phyloP scores from a whole-genome alignment of 2,888 invertebrate species.

The Ormia ochracea region DNA sequence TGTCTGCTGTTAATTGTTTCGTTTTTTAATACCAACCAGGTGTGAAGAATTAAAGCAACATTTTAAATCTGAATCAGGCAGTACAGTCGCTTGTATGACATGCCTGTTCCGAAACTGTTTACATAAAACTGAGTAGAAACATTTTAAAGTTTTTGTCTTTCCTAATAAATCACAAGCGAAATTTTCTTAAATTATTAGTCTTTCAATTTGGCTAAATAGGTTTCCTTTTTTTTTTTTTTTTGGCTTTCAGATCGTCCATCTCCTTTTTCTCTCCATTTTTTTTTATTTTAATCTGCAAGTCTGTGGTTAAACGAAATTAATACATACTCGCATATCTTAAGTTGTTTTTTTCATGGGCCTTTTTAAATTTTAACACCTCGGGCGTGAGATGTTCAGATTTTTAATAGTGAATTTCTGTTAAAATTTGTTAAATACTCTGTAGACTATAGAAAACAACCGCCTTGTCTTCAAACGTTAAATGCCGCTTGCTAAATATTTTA shows the following conservation, averaged over 20 bases:
- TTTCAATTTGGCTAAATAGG: constrained; percentile 60
- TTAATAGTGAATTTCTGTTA: constrained; percentile 35
- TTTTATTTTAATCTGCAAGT: constrained; percentile 11
- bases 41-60: constrained; percentile 40
- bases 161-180: constrained; percentile 38
- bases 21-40: constrained; percentile 47
- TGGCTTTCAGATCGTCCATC: no score
- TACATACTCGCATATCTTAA: constrained; percentile 24
- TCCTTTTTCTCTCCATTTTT: no score
- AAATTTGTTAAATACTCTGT: constrained; percentile 22
- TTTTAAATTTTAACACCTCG: constrained; percentile 70
- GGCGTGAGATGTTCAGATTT: constrained; percentile 65
- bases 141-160: not conserved
- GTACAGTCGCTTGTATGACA: no score
- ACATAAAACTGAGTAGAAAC: not conserved
- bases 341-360: not conserved
- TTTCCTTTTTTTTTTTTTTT: constrained; percentile 19
- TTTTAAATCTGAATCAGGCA: not conserved
- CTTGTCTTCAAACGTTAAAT: constrained; percentile 55
- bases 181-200: constrained; percentile 72
- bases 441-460: constrained; percentile 20
- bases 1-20: constrained; percentile 49
- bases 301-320: constrained; percentile 9
- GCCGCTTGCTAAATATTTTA: constrained; percentile 64
- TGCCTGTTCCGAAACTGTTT: not conserved